Base-by-base conservation (phyloP, 2,888 invertebrate genomes). In the Volucella bombylans region DNA sequence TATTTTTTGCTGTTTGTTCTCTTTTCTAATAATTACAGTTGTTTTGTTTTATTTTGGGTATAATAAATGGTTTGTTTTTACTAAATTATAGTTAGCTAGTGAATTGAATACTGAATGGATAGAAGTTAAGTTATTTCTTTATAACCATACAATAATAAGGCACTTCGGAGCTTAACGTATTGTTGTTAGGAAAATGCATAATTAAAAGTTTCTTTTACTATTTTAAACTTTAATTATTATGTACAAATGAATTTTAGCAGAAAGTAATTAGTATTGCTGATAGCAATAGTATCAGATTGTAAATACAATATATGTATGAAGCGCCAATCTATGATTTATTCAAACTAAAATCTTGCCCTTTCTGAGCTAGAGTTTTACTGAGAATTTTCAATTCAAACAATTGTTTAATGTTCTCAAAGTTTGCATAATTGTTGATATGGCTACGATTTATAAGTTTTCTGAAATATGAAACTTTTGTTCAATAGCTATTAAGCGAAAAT, bases 71-170 rank as follows among this genome's bases (percentile, higher is more conserved):
- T 74, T 73, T 54, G 41, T 74, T 41, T 68, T 69, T 65, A 74
- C 67, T 69, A 69, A 69, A 62, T 54, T 18, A 50, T 65, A 69
- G 59, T 79, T 79, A 65, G 73, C 64, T 79, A 31, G 69, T 65
- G 69, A 73, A 74, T 79, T 74, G 54, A 83, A 83, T 83, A 83
- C 83, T 83, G 83, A 78, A 71, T 61, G 77, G 71, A 77, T 10
- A 65, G 59, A 41, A 59, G 39, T 76, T 71, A 31, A 31, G 31
- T 76, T 64, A 54, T 15, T 49, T 55, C 45, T 57, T 31, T 77
- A 47, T 50, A 62, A 72, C 45, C n/a, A 39, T 72, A 65, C 62
- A 47, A 39, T 49, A 54, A 49, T 68, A 82, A 78, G 78, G 82
- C 78, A 78, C 82, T 12, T 72, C 61, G 50, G 64, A 69, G 67